Conservation (phyloP, 2,888 invertebrate genomes). For the Metalampra italica region DNA sequence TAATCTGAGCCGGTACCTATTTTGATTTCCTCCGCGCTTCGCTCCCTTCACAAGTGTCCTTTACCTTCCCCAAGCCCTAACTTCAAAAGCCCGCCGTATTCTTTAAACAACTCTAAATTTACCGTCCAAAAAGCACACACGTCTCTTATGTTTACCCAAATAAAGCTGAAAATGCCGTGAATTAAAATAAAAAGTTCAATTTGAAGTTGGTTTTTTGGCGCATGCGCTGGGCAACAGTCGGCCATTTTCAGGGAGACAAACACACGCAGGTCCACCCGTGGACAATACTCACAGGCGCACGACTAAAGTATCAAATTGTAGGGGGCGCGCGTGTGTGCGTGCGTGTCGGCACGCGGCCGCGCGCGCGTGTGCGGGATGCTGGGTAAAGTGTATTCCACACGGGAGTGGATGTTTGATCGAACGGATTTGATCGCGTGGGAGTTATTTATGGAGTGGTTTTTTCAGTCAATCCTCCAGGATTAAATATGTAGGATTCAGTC, state of each 20-base stretch:
- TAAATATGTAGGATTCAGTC: no score
- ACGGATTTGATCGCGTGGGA: not conserved
- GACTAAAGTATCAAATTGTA: slow-evolving; percentile 43
- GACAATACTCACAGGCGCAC: slow-evolving; percentile 26
- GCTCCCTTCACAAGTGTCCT: slow-evolving; percentile 47
- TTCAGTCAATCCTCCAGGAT: no score
- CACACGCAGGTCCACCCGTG: slow-evolving; percentile 27
- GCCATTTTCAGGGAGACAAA: slow-evolving; percentile 69
- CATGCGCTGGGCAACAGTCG: slow-evolving; percentile 54
- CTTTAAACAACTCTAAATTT: slow-evolving; percentile 20
- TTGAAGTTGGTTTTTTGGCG: slow-evolving; percentile 24
- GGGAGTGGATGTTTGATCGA: slow-evolving; percentile 26
- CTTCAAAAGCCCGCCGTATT: slow-evolving; percentile 63
- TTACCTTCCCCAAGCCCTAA: slow-evolving; percentile 66
- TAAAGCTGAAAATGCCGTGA: slow-evolving; percentile 14
- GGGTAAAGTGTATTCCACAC: slow-evolving; percentile 48
- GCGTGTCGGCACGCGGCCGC: slow-evolving; percentile 26
- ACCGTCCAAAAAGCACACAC: not conserved
- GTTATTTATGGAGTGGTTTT: no score
- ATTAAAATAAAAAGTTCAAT: slow-evolving; percentile 8
- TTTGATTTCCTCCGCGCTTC: not conserved
- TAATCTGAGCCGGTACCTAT: no score
- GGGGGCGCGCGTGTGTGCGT: slow-evolving; percentile 26
- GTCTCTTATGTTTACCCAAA: not conserved
- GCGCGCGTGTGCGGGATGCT: slow-evolving; percentile 56